Conservation (phyloP, 2,888 invertebrate species). For the Parnassius smintheus region DNA sequence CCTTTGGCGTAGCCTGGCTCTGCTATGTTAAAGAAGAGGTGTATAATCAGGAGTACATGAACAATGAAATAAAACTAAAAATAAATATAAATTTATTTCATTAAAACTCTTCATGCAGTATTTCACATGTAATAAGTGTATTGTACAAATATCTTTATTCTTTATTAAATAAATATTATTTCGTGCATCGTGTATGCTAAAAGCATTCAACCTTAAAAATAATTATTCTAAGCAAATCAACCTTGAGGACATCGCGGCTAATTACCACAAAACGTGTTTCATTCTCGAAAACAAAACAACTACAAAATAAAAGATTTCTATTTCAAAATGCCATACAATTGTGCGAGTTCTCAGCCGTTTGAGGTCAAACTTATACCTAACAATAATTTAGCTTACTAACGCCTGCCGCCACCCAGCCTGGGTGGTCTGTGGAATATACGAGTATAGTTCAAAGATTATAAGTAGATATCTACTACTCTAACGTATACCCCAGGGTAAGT, state of each 20-base stretch:
- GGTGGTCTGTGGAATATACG: no score
- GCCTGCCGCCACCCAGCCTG: no score
- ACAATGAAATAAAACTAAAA: background rate
- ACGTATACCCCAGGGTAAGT: no score
- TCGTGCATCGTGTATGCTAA: background rate
- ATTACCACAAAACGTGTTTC: slow-evolving; percentile 4
- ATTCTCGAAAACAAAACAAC: background rate
- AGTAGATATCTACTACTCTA: no score
- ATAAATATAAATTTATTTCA: slow-evolving; percentile 1
- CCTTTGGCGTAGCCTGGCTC: no score
- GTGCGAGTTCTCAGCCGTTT: background rate
- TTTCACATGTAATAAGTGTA: background rate
- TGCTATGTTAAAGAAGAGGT: no score
- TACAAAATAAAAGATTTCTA: slow-evolving; percentile 5
- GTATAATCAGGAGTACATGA: no score
- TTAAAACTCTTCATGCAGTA: background rate
- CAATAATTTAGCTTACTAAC: background rate
- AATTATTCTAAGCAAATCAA: background rate
- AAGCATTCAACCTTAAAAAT: background rate
- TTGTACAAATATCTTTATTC: background rate
- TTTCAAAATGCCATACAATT: slow-evolving; percentile 8
- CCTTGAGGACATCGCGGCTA: slow-evolving; percentile 3
- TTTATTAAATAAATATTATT: background rate
- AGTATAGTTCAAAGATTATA: no score
- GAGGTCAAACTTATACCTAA: slow-evolving; percentile 9